Conservation (phyloP, 2,113 vertebrate genomes). For the Zapornia atra region DNA sequence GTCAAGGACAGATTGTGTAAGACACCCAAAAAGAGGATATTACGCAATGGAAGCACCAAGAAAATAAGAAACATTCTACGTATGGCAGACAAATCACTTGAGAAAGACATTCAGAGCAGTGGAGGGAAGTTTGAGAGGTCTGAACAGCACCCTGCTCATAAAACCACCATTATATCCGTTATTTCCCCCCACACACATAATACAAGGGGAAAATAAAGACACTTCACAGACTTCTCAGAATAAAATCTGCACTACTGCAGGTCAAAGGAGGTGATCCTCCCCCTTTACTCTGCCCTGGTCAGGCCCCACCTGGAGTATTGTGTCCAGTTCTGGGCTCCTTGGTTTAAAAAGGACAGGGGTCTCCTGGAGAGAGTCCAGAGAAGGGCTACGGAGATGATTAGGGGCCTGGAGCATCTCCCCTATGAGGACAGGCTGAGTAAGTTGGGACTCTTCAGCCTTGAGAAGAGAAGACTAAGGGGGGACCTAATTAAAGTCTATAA, state of each 20-base stretch:
- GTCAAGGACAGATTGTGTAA: slow-evolving; percentile 36
- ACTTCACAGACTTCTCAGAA: neutral
- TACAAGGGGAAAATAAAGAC: neutral
- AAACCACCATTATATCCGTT: neutral
- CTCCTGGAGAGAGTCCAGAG: too few relatives aligned
- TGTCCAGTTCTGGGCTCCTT: too few relatives aligned
- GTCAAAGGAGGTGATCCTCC: too few relatives aligned
- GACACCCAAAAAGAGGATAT: neutral
- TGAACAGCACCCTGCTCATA: neutral
- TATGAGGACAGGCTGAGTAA: too few relatives aligned
- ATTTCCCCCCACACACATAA: neutral
- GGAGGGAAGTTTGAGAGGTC: neutral
- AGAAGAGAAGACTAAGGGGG: too few relatives aligned
- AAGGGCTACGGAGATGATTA: too few relatives aligned
- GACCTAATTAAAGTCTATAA: too few relatives aligned
- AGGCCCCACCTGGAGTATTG: too few relatives aligned
- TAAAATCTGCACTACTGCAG: neutral
- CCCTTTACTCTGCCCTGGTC: too few relatives aligned
- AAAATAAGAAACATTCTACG: slow-evolving; percentile 11
- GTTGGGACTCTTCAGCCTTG: too few relatives aligned
- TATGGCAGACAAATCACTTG: neutral
- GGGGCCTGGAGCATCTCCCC: too few relatives aligned
- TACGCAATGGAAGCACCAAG: neutral
- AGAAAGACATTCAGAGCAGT: neutral
- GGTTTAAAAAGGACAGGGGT: too few relatives aligned